Base-by-base conservation (phyloP, 2,797 vertebrate species). In the Champsocephalus gunnari region DNA sequence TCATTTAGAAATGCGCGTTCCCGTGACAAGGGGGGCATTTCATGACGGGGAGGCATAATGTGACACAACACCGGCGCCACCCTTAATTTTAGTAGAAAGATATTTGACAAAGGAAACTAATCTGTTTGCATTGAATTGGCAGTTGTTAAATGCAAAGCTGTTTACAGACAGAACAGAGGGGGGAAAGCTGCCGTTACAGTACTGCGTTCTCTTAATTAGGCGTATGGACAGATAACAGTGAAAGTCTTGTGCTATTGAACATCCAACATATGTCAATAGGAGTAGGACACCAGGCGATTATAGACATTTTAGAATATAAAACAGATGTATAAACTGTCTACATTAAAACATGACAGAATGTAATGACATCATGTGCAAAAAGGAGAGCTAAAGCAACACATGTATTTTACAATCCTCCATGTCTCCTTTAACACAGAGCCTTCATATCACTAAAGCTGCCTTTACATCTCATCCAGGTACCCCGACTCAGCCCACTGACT, bases 391-490 rank as follows among this genome's bases (percentile, higher is more conserved):
- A 64, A 34, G 57, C 56, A 66, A 28, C 24, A 71, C 51, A 76
- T 21, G 50, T 63, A 51, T 32, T 54, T 60, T 9, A 56, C 38
- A 71, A 48, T 41, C 45, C 53, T 67, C 47, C 11, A 8, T 53
- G 12, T 53, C 10, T 71, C 44, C 51, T 19, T 41, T 21, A 51
- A 45, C 43, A 44, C 45, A 28, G 28, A 28, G 4, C 12, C 9
- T 16, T 24, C 49, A 54, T 12, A 55, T 13, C 13, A 10, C 16
- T 41, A 56, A 32, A 55, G 51, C 13, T 67, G 7, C 41, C 41
- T n/a, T 28, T 28, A 28, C 28, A 97, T 95, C 96, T 96, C 95
- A 97, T 95, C 96, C 96, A 96, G 0, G 94, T 95, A 54, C 96
- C 95, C 14, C 95, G 95, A 56, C 95, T 96, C 58, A 97, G 93